Conservation (phyloP, 2,797 vertebrate genomes). For the Spinibarbus caldwelli region DNA sequence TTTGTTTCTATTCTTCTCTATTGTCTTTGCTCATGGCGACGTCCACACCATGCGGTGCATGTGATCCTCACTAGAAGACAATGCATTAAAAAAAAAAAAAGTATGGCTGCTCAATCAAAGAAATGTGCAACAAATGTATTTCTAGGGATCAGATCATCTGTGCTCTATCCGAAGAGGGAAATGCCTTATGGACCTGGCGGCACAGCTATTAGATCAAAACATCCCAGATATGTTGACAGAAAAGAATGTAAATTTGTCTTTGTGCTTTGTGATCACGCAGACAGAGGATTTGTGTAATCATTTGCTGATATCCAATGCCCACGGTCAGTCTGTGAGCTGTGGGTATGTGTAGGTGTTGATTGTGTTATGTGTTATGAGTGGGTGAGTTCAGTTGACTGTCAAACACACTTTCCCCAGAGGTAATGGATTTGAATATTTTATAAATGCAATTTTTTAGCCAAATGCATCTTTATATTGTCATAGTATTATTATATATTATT, state of each 20-base stretch:
- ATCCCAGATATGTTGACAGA: constrained; percentile 29
- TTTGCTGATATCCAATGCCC: constrained; percentile 72
- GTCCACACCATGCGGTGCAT: not conserved
- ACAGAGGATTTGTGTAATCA: constrained; percentile 64
- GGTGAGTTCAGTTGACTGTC: constrained; percentile 58
- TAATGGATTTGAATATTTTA: constrained; percentile 56
- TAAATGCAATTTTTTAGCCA: constrained; percentile 45
- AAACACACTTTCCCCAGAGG: constrained; percentile 49
- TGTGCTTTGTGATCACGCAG: constrained; percentile 66
- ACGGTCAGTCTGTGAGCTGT: constrained; percentile 75
- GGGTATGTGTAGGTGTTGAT: constrained; percentile 65
- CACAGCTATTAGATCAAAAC: constrained; percentile 20
- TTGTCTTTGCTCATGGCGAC: constrained; percentile 14
- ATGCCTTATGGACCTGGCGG: constrained; percentile 19
- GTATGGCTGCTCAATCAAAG: not conserved
- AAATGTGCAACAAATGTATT: constrained; percentile 27
- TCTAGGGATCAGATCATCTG: constrained; percentile 16
- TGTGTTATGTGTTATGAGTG: constrained; percentile 57
- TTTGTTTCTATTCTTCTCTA: constrained; percentile 42
- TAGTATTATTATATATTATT: constrained; percentile 16
- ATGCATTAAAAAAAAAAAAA: not conserved
- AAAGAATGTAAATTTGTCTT: constrained; percentile 72
- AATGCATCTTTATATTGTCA: constrained; percentile 42
- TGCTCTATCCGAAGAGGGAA: not conserved
- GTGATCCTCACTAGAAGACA: constrained; percentile 8